Percentiles rank a stretch among this genome's conserved stretches.
phyloP scores from a whole-genome alignment of 2,888 invertebrate genomes.

The Agapetus fuscipes region DNA sequence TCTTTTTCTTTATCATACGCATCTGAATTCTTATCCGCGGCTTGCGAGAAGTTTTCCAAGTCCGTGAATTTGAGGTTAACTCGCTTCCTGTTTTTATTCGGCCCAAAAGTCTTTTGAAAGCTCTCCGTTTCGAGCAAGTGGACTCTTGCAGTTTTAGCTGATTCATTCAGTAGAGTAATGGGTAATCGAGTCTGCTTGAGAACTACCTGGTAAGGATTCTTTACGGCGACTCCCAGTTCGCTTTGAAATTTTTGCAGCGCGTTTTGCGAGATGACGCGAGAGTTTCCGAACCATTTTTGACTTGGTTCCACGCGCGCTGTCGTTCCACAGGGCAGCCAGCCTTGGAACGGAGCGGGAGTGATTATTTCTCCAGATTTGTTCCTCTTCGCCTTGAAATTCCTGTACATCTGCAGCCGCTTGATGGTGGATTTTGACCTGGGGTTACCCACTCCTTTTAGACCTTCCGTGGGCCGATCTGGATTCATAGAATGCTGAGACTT shows the following conservation, averaged over 20 bases:
- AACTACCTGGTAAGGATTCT: slow-evolving; percentile 94
- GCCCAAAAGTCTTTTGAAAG: slow-evolving; percentile 91
- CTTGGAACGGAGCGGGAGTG: slow-evolving; percentile 93
- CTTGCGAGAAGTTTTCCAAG: slow-evolving; percentile 66
- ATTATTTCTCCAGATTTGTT: slow-evolving; percentile 85
- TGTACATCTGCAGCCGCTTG: slow-evolving; percentile 95
- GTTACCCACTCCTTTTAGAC: slow-evolving; percentile 76
- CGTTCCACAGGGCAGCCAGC: slow-evolving; percentile 77
- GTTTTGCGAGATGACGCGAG: slow-evolving; percentile 89
- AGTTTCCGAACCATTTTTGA: slow-evolving; percentile 98
- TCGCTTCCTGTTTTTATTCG: slow-evolving; percentile 83
- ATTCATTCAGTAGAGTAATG: slow-evolving; percentile 87
- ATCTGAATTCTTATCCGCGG: slow-evolving; percentile 60
- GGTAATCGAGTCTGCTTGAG: slow-evolving; percentile 95
- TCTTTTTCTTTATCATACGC: slow-evolving; percentile 79
- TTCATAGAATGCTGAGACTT: slow-evolving; percentile 91
- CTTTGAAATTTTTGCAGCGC: slow-evolving; percentile 85
- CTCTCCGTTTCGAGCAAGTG: slow-evolving; percentile 94
- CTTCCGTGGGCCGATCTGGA: slow-evolving; percentile 72
- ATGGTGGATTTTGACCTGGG: slow-evolving; percentile 88
- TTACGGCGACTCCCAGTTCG: slow-evolving; percentile 88
- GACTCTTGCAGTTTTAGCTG: slow-evolving; percentile 78
- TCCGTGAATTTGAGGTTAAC: slow-evolving; percentile 72
- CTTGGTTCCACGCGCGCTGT: slow-evolving; percentile 94
- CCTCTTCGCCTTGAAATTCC: slow-evolving; percentile 92